These are phyloP conservation scores for Microcebus murinus DNA, from an alignment of 2,113 vertebrate species.

Conservation along the genomic window DNA sequence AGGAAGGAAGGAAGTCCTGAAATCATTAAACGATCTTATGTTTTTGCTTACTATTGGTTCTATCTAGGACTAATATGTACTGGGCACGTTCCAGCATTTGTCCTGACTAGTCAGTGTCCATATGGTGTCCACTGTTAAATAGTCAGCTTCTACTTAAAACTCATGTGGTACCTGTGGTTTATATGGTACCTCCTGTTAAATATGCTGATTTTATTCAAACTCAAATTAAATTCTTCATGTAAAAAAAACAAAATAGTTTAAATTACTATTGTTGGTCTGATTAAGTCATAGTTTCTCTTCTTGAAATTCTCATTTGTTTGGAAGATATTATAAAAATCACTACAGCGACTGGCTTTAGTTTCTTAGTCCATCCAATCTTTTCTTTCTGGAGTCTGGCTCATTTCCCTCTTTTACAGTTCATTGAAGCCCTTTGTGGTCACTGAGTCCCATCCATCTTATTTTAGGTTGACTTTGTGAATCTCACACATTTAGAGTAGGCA, in stretches of 20 bases:
- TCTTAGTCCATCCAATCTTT: conserved; percentile 6
- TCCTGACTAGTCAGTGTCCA: background rate
- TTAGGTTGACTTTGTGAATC: conserved; percentile 47
- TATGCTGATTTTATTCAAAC: background rate
- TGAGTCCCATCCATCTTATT: conserved; percentile 65
- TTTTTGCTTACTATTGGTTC: background rate
- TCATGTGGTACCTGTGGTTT: background rate
- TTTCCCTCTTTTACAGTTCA: conserved; percentile 71
- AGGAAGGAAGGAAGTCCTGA: background rate
- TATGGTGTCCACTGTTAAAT: background rate
- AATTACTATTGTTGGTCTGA: background rate
- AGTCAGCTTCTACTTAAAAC: background rate
- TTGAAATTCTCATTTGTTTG: conserved; percentile 21
- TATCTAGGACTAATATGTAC: background rate
- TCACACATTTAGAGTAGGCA: background rate
- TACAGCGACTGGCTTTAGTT: background rate
- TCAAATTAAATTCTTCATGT: background rate
- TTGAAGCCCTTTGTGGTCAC: conserved; percentile 60
- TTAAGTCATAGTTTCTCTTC: background rate
- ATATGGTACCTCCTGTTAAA: background rate
- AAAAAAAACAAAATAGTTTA: background rate
- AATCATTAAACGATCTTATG: background rate
- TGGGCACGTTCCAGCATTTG: background rate
- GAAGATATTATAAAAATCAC: conserved; percentile 29
- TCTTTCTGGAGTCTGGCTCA: background rate